Percentiles rank a stretch among this genome's conserved stretches.
Conservation (phyloP, 2,797 vertebrate genomes). For the Sebastes oblongus region DNA sequence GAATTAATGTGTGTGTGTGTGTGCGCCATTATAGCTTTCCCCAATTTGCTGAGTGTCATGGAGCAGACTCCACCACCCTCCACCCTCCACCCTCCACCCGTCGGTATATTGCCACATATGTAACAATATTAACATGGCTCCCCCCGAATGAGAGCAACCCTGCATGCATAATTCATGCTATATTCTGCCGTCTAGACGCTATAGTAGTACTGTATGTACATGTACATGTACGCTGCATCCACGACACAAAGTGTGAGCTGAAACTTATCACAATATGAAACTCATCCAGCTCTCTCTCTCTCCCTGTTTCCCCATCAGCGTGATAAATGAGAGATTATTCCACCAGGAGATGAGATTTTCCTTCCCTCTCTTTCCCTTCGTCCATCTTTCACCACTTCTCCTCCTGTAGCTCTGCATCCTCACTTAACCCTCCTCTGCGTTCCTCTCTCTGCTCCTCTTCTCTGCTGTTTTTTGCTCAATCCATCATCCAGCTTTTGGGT, state of each 20-base stretch:
- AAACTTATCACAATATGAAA: constrained; percentile 42
- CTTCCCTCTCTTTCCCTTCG: constrained; percentile 49
- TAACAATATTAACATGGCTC: constrained; percentile 83
- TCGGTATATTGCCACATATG: constrained; percentile 71
- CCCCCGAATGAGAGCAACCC: constrained; percentile 74
- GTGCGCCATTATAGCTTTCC: constrained; percentile 48
- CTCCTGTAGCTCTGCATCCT: constrained; percentile 44
- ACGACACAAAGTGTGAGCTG: not conserved
- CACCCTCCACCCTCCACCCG: constrained; percentile 50
- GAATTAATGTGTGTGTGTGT: constrained; percentile 15
- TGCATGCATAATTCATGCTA: constrained; percentile 85
- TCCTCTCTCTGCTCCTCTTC: constrained; percentile 11
- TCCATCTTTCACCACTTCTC: constrained; percentile 53
- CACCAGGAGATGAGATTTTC: constrained; percentile 78
- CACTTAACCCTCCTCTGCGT: constrained; percentile 40
- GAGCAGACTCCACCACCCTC: constrained; percentile 43
- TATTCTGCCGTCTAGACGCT: constrained; percentile 78
- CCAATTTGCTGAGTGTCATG: constrained; percentile 68
- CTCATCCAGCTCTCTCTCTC: constrained; percentile 27
- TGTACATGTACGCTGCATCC: constrained; percentile 36
- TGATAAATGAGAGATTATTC: constrained; percentile 84
- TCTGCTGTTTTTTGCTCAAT: constrained; percentile 46
- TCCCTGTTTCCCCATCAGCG: constrained; percentile 71
- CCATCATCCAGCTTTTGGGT: constrained; percentile 48
- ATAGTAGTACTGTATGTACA: constrained; percentile 23